These are phyloP conservation scores for Cheilosia grossa DNA, from an alignment of 2,888 invertebrate genomes.

Conservation along the genomic window DNA sequence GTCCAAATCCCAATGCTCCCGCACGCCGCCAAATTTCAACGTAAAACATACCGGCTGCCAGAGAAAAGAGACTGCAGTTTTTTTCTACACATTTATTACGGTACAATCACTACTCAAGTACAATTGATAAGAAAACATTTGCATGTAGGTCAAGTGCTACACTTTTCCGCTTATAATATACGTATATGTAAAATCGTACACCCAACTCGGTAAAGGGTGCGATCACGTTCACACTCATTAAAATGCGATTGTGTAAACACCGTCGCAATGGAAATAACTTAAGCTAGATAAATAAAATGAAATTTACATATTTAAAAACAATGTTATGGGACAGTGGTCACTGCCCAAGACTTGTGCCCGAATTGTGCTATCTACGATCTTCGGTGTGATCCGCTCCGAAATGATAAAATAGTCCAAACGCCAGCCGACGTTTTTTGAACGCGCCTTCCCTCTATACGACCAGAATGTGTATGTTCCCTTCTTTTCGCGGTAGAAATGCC, in stretches of 20 bases:
- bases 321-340: conserved; percentile 97
- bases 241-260: background rate
- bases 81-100: conserved; percentile 67
- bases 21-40: too few species aligned
- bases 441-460: conserved; percentile 95
- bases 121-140: conserved; percentile 42
- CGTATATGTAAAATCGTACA: background rate
- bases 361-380: conserved; percentile 93
- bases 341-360: conserved; percentile 93
- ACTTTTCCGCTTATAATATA: conserved; percentile 31
- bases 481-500: conserved; percentile 93
- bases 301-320: conserved; percentile 86
- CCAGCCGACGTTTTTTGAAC: conserved; percentile 98
- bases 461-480: conserved; percentile 96
- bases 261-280: conserved; percentile 13
- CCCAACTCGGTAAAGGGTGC: background rate
- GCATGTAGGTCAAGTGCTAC: conserved; percentile 58
- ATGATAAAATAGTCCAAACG: conserved; percentile 97
- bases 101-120: conserved; percentile 31
- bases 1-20: too few species aligned
- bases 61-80: background rate
- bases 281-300: conserved; percentile 41
- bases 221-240: background rate
- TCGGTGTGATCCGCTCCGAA: conserved; percentile 90
- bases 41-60: background rate